Percentiles rank a stretch among this genome's conserved stretches.
Evolutionary conservation across 2,888 invertebrate genomes (phyloP).

Genomic region (Apeira syringaria): DNA sequence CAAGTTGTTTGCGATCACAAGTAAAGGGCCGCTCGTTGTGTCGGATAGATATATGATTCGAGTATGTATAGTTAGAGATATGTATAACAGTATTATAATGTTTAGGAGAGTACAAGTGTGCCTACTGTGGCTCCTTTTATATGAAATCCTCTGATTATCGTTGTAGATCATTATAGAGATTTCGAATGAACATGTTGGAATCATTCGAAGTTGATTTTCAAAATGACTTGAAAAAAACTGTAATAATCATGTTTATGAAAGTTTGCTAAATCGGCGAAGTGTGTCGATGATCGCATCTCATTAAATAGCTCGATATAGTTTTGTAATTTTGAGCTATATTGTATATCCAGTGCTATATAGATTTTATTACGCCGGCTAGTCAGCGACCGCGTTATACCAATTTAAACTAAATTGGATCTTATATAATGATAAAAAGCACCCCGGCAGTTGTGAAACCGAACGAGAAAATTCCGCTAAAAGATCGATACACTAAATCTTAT

Average conservation of each 20-base stretch:
- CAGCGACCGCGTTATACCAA: slow-evolving; percentile 37
- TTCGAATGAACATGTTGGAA: slow-evolving; percentile 7
- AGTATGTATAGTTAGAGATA: slow-evolving; percentile 19
- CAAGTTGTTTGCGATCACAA: slow-evolving; percentile 56
- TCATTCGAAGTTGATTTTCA: too few species aligned
- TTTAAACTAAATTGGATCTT: slow-evolving; percentile 26
- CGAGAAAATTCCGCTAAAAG: too few species aligned
- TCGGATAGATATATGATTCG: slow-evolving; percentile 15
- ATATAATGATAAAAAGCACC: too few species aligned
- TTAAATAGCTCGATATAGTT: slow-evolving; percentile 15
- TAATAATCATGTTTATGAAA: slow-evolving; percentile 11
- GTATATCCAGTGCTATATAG: slow-evolving; percentile 33
- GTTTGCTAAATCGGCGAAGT: slow-evolving; percentile 14
- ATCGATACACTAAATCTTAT: too few species aligned
- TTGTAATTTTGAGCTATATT: slow-evolving; percentile 21
- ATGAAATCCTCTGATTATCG: slow-evolving; percentile 12
- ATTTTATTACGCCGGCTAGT: slow-evolving; percentile 44
- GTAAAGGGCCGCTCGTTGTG: slow-evolving; percentile 20
- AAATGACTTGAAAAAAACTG: too few species aligned
- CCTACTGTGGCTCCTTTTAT: slow-evolving; percentile 16
- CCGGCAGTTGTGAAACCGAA: too few species aligned
- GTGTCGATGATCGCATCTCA: slow-evolving; percentile 1
- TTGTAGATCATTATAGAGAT: slow-evolving; percentile 17
- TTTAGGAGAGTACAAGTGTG: slow-evolving; percentile 20
- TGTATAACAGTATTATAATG: slow-evolving; percentile 33